Evolutionary conservation across 2,888 invertebrate species (phyloP).

Genomic region (Limnephilus rhombicus): DNA sequence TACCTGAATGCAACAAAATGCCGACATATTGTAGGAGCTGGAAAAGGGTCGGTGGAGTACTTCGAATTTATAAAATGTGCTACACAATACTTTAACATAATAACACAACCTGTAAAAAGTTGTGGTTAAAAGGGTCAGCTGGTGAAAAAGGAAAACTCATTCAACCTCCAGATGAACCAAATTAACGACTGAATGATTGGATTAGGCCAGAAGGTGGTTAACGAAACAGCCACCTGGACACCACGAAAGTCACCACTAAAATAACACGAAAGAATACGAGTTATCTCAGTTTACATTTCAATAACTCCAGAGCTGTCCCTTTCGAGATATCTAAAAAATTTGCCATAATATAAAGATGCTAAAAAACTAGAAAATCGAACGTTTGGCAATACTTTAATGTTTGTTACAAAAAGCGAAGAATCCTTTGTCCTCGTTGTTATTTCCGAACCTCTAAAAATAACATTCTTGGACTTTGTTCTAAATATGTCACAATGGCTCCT

Average conservation of each 20-base stretch:
- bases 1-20: too few species aligned
- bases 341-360: neutral
- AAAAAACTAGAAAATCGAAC: neutral
- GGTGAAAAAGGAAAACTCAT: neutral
- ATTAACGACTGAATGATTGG: neutral
- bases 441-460: neutral
- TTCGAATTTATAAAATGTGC: neutral
- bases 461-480: neutral
- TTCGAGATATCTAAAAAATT: too few species aligned
- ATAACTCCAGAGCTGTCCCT: neutral
- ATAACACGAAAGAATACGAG: neutral
- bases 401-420: neutral
- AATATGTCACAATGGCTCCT: neutral
- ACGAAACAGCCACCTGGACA: too few species aligned
- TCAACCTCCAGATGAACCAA: neutral
- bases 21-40: too few species aligned
- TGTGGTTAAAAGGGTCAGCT: too few species aligned
- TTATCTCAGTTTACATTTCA: neutral
- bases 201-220: too few species aligned
- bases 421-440: neutral
- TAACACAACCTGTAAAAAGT: too few species aligned
- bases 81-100: too few species aligned
- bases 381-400: neutral
- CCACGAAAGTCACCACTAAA: neutral
- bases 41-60: too few species aligned